Conservation (phyloP, 2,888 invertebrate species). For the Sepiola atlantica region DNA sequence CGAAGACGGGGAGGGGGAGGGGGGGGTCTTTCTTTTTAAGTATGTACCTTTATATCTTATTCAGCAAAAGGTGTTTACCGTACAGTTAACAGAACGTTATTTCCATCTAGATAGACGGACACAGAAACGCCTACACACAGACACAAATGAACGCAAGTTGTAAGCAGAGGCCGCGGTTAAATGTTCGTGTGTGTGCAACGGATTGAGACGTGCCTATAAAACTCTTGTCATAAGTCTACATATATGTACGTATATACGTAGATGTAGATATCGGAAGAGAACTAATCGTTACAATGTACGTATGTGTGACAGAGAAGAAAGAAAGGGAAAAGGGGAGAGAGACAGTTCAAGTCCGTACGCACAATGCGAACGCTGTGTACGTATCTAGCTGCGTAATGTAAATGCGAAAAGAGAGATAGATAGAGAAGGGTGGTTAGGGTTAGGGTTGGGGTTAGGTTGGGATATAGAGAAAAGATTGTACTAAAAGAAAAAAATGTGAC, state of each 20-base stretch:
- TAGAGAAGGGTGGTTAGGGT: not conserved
- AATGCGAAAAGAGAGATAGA: not conserved
- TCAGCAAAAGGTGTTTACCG: not conserved
- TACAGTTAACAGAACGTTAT: not conserved
- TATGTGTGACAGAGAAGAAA: not conserved
- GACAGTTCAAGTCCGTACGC: not conserved
- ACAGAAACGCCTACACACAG: constrained; percentile 9
- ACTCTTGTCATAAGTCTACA: not conserved
- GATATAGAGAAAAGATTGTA: not conserved
- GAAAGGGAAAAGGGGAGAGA: not conserved
- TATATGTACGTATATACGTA: not conserved
- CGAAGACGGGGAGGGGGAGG: too few relatives aligned
- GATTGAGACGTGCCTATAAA: constrained; percentile 21
- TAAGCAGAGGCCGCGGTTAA: not conserved
- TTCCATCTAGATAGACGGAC: not conserved
- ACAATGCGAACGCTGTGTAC: not conserved
- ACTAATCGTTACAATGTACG: constrained; percentile 10
- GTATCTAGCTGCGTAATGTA: not conserved
- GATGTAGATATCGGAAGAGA: not conserved
- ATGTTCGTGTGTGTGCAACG: not conserved
- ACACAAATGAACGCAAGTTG: not conserved
- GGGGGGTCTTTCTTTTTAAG: not conserved
- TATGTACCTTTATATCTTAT: not conserved
- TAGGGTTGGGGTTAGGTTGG: not conserved
- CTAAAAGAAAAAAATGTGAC: not conserved